Evolutionary conservation across 2,797 vertebrate species (phyloP), one percentile per base, ranked within the genome.

Genomic region (Octomys mimax): DNA sequence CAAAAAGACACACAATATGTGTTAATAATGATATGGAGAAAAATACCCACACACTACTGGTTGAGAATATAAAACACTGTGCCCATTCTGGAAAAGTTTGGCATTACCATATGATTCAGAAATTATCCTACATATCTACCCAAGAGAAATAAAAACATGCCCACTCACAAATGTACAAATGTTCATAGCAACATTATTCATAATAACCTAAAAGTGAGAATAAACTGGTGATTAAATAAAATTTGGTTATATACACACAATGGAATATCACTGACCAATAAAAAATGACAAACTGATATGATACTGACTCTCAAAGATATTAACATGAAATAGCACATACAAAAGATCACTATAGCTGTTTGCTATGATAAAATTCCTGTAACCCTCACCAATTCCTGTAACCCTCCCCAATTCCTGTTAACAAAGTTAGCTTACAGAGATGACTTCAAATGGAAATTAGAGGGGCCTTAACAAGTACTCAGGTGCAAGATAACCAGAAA

Each of bases 41-140:
- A 31, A 80, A 70, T 46, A 1, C 31, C 82, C 39, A 11, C 36
- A 71, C 42, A 66, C 7, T 86, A 49, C 28, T 94, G 24, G n/a
- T 6, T 66, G 39, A 82, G 75, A 80, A 87, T 68, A 6, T 84
- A 95, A 93, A 96, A 87, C 62, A 62, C 11, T 68, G 2, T 9
- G 94, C 42, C 8, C 61, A 87, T 66, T 92, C 36, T 92, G 36
- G 86, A 89, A 94, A 97, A 71, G 2, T 91, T 90, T 85, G 68
- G 26, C 13, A 91, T 66, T 80, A 93, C 91, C 66, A 91, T 86
- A 91, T 16, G 33, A 96, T 21, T 21, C 4, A 94, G 39, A 52
- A 94, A 96, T 87, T 89, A 52, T 93, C 18, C 31, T 39, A 46
- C 14, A 6, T 52, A 87, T 94, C n/a, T 92, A 91, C n/a, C 79